phyloP scores from a whole-genome alignment of 2,797 vertebrate species.

The Sternotherus odoratus region DNA sequence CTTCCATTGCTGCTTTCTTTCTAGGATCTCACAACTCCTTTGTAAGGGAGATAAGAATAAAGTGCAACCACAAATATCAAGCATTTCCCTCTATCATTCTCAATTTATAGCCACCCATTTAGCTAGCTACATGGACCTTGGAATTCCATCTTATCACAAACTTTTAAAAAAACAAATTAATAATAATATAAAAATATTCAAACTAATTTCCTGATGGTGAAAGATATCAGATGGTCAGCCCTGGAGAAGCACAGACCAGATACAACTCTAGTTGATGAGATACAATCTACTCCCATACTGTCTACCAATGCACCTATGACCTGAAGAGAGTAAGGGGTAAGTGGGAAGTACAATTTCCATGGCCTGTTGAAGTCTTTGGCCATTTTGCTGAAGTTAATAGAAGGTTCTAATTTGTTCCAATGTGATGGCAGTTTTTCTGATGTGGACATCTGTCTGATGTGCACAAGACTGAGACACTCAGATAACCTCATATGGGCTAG shows the following conservation, averaged over 20 bases:
- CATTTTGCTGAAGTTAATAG: neutral
- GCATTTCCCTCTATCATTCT: neutral
- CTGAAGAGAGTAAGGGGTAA: fast-evolving
- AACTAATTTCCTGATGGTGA: neutral
- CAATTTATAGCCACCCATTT: neutral
- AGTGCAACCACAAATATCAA: neutral
- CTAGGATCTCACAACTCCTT: neutral
- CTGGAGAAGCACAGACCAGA: neutral
- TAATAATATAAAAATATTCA: neutral
- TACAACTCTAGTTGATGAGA: neutral
- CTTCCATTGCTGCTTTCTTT: neutral
- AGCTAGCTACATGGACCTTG: neutral
- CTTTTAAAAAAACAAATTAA: neutral
- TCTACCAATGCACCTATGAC: neutral
- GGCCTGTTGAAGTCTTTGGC: neutral
- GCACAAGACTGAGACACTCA: neutral
- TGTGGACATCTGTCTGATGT: neutral
- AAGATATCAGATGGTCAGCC: neutral
- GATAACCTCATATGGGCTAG: neutral
- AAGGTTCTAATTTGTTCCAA: neutral
- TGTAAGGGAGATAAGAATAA: neutral
- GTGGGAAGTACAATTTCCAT: neutral
- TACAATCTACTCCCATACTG: neutral
- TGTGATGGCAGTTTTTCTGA: neutral
- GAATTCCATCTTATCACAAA: fast-evolving